Evolutionary conservation across 1,140 invertebrate species (phyloP).

Genomic region (Seison nebaliae): DNA sequence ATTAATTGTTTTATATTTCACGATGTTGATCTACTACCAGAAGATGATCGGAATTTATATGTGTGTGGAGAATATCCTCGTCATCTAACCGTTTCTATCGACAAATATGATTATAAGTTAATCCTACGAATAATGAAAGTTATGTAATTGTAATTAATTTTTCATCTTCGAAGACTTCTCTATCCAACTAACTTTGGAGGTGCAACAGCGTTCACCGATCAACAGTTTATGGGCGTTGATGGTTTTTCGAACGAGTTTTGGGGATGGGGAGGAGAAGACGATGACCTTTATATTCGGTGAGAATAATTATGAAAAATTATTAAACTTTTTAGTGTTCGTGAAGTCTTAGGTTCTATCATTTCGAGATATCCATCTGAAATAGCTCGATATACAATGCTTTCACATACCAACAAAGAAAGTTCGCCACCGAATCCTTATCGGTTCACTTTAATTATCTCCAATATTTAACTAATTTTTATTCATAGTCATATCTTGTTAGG

Average conservation of each 20-base stretch:
- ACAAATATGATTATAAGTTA: conserved; percentile 57
- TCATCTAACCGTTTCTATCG: conserved; percentile 62
- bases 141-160: conserved; percentile 20
- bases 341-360: conserved; percentile 50
- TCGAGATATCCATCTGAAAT: conserved; percentile 55
- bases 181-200: conserved; percentile 14
- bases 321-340: too few relatives aligned
- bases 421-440: too few relatives aligned
- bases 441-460: too few relatives aligned
- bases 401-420: too few relatives aligned
- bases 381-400: conserved; percentile 57
- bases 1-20: conserved; percentile 75
- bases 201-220: conserved; percentile 13
- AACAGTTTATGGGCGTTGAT: conserved; percentile 13
- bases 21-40: conserved; percentile 69
- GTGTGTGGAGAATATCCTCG: conserved; percentile 42
- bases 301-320: background rate
- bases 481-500: too few relatives aligned
- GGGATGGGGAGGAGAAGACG: conserved; percentile 14
- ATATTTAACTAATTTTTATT: too few relatives aligned
- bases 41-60: conserved; percentile 69
- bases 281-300: conserved; percentile 5
- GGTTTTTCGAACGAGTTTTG: conserved; percentile 14
- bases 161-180: conserved; percentile 8
- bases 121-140: conserved; percentile 16